Evolutionary conservation across 1,140 invertebrate genomes (phyloP).

Genomic region (Agrilus planipennis): DNA sequence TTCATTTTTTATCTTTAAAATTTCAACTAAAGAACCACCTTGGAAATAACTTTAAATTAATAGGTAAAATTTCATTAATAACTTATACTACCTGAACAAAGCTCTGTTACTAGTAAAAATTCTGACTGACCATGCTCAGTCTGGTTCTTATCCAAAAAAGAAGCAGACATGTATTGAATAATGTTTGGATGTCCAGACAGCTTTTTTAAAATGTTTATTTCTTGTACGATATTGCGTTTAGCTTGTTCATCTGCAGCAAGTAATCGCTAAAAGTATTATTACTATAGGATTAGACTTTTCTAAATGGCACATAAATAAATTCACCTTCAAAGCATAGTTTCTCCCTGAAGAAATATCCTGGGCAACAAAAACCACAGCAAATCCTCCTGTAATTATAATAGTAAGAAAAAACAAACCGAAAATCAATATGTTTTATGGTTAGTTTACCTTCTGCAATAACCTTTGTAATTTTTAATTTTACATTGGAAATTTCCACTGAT

Average conservation of each 20-base stretch:
- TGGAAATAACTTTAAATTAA: slow-evolving; percentile 11
- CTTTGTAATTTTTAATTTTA: slow-evolving; percentile 78
- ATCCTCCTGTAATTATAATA: slow-evolving; percentile 63
- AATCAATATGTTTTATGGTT: slow-evolving; percentile 23
- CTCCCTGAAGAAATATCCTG: slow-evolving; percentile 77
- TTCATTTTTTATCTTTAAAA: slow-evolving; percentile 51
- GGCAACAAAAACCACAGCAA: slow-evolving; percentile 87
- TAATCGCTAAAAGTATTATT: slow-evolving; percentile 44
- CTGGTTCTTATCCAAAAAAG: slow-evolving; percentile 57
- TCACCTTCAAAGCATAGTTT: slow-evolving; percentile 80
- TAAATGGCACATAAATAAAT: too few relatives aligned
- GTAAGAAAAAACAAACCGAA: slow-evolving; percentile 18
- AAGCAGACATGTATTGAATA: slow-evolving; percentile 64
- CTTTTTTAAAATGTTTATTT: slow-evolving; percentile 67
- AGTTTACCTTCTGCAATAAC: slow-evolving; percentile 83
- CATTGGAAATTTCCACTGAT: slow-evolving; percentile 75
- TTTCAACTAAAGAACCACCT: slow-evolving; percentile 71
- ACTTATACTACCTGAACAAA: slow-evolving; percentile 22
- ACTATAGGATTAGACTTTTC: slow-evolving; percentile 7
- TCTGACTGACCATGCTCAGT: slow-evolving; percentile 43
- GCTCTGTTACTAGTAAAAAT: slow-evolving; percentile 30
- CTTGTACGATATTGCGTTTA: slow-evolving; percentile 63
- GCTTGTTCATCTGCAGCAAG: slow-evolving; percentile 67
- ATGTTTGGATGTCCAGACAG: slow-evolving; percentile 69
- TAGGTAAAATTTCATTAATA: slow-evolving; percentile 6